A percentile compares a stretch with the other conserved stretches of the same genome.
Conservation (phyloP, 2,888 invertebrate species). For the Caenorhabditis japonica region DNA sequence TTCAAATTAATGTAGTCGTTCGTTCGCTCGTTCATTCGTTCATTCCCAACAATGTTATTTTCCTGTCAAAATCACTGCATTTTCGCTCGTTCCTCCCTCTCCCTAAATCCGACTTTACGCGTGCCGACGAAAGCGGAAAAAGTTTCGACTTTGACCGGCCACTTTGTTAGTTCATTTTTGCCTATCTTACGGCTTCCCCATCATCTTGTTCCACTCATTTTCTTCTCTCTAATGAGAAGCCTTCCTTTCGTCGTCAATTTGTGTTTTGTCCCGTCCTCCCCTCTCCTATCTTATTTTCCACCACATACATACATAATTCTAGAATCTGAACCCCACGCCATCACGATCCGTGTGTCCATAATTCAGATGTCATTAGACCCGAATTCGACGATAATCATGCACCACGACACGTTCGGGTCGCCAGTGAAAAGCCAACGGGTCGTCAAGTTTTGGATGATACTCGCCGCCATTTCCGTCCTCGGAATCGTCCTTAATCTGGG, state of each 20-base stretch:
- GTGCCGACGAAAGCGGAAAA: not conserved
- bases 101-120: not conserved
- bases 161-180: not conserved
- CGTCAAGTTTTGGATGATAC: conserved; percentile 52
- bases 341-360: not conserved
- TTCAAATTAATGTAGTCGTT: no score
- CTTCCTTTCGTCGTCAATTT: conserved; percentile 39
- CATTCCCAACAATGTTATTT: no score
- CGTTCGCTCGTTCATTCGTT: no score
- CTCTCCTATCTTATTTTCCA: not conserved
- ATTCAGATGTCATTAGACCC: conserved; percentile 40
- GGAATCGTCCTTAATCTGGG: conserved; percentile 56
- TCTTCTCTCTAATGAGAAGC: conserved; percentile 43
- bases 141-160: not conserved
- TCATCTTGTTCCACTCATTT: not conserved
- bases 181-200: conserved; percentile 29
- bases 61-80: conserved; percentile 10
- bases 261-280: conserved; percentile 26
- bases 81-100: conserved; percentile 1
- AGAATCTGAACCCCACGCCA: not conserved
- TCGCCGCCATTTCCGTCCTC: conserved; percentile 48
- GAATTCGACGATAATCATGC: conserved; percentile 28
- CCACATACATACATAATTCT: not conserved
- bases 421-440: conserved; percentile 20
- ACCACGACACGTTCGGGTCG: conserved; percentile 10